Percentiles rank a stretch among this genome's conserved stretches.
These are phyloP conservation scores for Hemaris fuciformis DNA, from an alignment of 2,888 invertebrate species.

Conservation along the genomic window DNA sequence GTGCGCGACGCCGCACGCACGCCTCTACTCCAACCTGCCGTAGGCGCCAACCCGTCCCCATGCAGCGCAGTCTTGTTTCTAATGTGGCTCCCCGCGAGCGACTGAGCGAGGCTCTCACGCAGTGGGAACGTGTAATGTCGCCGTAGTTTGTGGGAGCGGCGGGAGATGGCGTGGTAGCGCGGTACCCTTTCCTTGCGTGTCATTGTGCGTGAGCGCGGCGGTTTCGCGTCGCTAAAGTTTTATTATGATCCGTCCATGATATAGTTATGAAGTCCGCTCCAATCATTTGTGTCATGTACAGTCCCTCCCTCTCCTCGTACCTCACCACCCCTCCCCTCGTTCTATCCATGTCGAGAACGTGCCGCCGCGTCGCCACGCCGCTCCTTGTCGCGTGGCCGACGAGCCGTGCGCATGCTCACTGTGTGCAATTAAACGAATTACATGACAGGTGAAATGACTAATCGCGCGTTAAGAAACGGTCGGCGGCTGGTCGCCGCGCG, in stretches of 20 bases:
- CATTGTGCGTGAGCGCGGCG: not conserved
- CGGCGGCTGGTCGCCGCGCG: not conserved
- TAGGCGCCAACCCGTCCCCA: too few relatives aligned
- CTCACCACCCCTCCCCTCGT: not conserved
- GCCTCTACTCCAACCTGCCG: conserved; percentile 45
- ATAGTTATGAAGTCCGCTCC: not conserved
- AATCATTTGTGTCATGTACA: not conserved
- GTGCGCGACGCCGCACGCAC: conserved; percentile 25
- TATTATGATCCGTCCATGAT: conserved; percentile 62
- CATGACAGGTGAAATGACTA: conserved; percentile 22
- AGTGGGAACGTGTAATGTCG: too few relatives aligned
- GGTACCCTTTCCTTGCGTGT: not conserved
- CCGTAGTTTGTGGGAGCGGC: too few relatives aligned
- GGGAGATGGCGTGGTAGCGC: not conserved
- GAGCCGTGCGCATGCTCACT: conserved; percentile 16
- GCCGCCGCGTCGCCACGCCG: not conserved
- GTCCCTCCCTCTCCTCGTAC: not conserved
- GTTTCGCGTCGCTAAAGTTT: conserved; percentile 17
- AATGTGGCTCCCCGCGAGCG: not conserved
- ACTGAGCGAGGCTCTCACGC: too few relatives aligned
- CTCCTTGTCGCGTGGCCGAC: not conserved
- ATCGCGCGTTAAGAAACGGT: conserved; percentile 13
- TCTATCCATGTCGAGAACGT: not conserved
- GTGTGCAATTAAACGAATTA: conserved; percentile 21
- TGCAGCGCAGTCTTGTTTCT: not conserved